phyloP scores from a whole-genome alignment of 2,797 vertebrate species.

The Novumbra hubbsi region DNA sequence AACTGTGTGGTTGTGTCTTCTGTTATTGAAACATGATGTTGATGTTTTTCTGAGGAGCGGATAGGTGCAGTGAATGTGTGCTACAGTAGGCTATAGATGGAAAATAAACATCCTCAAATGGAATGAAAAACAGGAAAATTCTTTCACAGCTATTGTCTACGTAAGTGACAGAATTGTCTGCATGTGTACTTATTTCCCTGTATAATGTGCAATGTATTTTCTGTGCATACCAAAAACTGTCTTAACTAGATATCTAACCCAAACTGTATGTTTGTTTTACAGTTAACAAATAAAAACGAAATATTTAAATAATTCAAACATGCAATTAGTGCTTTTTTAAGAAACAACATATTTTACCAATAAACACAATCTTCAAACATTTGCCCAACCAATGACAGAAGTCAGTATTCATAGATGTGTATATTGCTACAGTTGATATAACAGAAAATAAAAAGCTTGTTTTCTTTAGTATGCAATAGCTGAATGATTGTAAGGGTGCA shows the following conservation, averaged over 20 bases:
- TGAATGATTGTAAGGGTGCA: constrained; percentile 1
- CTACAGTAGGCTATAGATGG: neutral
- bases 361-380: neutral
- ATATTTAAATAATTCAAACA: neutral
- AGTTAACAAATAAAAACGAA: neutral
- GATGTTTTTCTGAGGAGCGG: neutral
- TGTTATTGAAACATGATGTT: neutral
- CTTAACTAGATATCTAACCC: neutral
- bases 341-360: neutral
- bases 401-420: neutral
- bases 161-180: too few species aligned
- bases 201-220: neutral
- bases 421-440: neutral
- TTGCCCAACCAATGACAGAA: neutral
- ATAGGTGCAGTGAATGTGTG: neutral
- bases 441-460: neutral
- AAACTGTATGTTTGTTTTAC: too few species aligned
- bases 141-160: too few species aligned
- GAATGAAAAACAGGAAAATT: too few species aligned
- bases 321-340: neutral
- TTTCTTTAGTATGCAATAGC: neutral
- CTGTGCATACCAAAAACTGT: neutral
- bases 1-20: too few species aligned
- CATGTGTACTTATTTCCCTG: too few species aligned
- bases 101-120: too few species aligned